phyloP scores from a whole-genome alignment of 2,113 vertebrate species.

The Rynchops niger region DNA sequence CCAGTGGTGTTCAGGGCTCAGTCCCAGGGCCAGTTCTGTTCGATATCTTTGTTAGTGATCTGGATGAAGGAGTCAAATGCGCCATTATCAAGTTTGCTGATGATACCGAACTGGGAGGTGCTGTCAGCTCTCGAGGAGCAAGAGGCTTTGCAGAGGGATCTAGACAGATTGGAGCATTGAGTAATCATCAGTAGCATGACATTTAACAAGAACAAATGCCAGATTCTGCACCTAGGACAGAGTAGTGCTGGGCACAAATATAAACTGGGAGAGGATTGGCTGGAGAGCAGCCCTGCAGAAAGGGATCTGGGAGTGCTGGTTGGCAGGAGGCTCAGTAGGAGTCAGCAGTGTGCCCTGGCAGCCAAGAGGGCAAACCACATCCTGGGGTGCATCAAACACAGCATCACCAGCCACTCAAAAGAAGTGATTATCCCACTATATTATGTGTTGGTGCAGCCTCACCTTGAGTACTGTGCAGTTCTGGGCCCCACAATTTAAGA shows the following conservation, averaged over 20 bases:
- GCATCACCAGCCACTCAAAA: not conserved
- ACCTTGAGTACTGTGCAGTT: not conserved
- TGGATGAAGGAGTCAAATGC: not conserved
- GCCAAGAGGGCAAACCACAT: not conserved
- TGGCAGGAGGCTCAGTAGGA: rapidly evolving
- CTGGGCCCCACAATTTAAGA: not conserved
- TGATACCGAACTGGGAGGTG: not conserved
- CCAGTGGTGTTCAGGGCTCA: not conserved
- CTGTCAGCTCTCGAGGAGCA: rapidly evolving
- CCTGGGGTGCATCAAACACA: not conserved
- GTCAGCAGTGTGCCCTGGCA: not conserved
- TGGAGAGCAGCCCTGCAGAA: not conserved
- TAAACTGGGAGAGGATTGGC: not conserved
- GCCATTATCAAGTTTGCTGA: not conserved
- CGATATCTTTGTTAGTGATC: not conserved
- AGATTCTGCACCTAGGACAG: not conserved
- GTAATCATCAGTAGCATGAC: not conserved
- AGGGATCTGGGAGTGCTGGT: not conserved
- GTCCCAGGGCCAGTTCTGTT: not conserved
- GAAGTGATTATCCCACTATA: not conserved
- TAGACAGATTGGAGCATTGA: not conserved
- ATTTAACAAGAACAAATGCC: not conserved
- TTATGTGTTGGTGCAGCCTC: rapidly evolving
- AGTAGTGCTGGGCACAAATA: rapidly evolving
- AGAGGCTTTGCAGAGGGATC: not conserved